These are phyloP conservation scores for Reinhardtius hippoglossoides DNA, from an alignment of 2,113 vertebrate species.

Conservation along the genomic window DNA sequence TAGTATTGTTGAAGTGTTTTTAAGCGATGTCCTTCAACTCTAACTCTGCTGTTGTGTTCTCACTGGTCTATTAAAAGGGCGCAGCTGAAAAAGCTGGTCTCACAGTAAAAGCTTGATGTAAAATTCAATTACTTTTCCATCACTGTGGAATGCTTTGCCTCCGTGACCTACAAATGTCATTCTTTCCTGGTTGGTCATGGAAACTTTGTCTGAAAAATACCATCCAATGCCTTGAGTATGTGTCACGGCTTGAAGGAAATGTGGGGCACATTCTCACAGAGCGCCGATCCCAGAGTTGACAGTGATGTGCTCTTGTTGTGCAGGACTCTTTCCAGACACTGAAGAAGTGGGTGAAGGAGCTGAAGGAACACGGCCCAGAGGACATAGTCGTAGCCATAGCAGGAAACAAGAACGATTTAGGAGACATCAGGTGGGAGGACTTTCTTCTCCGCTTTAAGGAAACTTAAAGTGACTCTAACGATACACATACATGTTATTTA, in stretches of 20 bases:
- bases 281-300: not conserved
- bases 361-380: slow-evolving; percentile 97
- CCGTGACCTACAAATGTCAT: slow-evolving; percentile 45
- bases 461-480: too few relatives aligned
- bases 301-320: slow-evolving; percentile 47
- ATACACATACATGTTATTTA: too few relatives aligned
- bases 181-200: slow-evolving; percentile 56
- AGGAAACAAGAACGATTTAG: slow-evolving; percentile 98
- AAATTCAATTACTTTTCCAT: slow-evolving; percentile 53
- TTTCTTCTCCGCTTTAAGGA: not conserved
- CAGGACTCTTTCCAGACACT: slow-evolving; percentile 98
- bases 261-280: not conserved
- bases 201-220: slow-evolving; percentile 34
- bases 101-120: slow-evolving; percentile 17
- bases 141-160: slow-evolving; percentile 19
- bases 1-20: too few relatives aligned
- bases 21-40: not conserved
- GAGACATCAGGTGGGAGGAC: slow-evolving; percentile 90
- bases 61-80: slow-evolving; percentile 4
- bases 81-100: slow-evolving; percentile 17
- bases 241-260: slow-evolving; percentile 23
- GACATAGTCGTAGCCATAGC: slow-evolving; percentile 98
- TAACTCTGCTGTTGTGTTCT: not conserved
- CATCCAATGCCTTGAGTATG: slow-evolving; percentile 14
- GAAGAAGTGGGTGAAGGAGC: slow-evolving; percentile 99